Evolutionary conservation across 1,140 invertebrate genomes (phyloP), one percentile per base, ranked within the genome.

Genomic region (Pseudobourletiella spinata): DNA sequence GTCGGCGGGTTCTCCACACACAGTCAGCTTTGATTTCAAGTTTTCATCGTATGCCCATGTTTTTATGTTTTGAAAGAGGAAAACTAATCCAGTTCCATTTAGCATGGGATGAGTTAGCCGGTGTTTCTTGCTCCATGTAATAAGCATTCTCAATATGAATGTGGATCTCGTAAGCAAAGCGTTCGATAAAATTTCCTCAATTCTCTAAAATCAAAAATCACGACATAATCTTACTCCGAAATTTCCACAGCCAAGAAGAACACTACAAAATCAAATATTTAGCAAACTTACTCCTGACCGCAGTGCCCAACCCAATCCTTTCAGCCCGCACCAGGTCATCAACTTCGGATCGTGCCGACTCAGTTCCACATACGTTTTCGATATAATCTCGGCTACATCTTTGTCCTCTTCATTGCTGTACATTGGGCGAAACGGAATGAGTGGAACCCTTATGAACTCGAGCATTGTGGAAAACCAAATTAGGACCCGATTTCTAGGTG

Each of bases 371-470:
- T 55, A 55, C 8, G 52, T 39, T 35, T 24, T 55, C 8, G 52
- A 32, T 20, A 55, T 55, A 32, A 55, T 55, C 20, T 55, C 52
- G 18, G 52, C 52, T 2, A 55, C 52, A 35, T 55, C 52, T 22
- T 55, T 55, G 18, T 55, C 52, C 18, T 55, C 52, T 24, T 55
- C 52, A 39, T 55, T 55, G 20, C 26, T 55, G 29, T 55, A 55
- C 14, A 55, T 55, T 35, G 28, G 3, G 30, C 52, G 3, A 39
- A 55, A 55, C n/a, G 22, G 15, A 39, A 35, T 35, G 3, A 46
- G 52, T 1, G 61, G 61, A 39, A 63, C 24, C n/a, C 39, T 63
- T 6, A 8, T 8, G 18, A 58, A 56, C n/a, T 57, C 54, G 20
- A 57, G 11, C 26, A 57, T n/a, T 3, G 55, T 57, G 3, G 35